phyloP scores from a whole-genome alignment of 2,888 invertebrate genomes.

The Blera fallax region DNA sequence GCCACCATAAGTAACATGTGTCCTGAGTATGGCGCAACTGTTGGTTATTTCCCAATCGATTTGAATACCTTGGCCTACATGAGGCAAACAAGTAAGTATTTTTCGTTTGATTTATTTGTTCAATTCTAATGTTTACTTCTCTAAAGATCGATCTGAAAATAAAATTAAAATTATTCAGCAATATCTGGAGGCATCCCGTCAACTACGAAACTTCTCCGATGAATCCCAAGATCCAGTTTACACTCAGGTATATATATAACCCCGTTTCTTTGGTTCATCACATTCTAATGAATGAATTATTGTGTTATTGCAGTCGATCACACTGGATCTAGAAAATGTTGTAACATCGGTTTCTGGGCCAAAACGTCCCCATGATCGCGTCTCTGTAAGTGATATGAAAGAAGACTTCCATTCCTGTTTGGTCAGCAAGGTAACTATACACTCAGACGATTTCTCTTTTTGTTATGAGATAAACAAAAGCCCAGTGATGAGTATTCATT shows the following conservation, averaged over 20 bases:
- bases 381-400: slow-evolving; percentile 95
- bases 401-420: slow-evolving; percentile 93
- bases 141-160: slow-evolving; percentile 88
- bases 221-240: slow-evolving; percentile 90
- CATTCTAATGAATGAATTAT: not conserved
- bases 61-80: slow-evolving; percentile 91
- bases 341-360: slow-evolving; percentile 98
- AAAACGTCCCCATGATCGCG: slow-evolving; percentile 97
- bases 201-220: slow-evolving; percentile 92
- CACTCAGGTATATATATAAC: slow-evolving; percentile 83
- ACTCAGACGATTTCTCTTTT: slow-evolving; percentile 24
- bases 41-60: slow-evolving; percentile 97
- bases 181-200: slow-evolving; percentile 90
- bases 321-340: slow-evolving; percentile 92
- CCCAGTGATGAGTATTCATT: slow-evolving; percentile 80
- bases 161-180: slow-evolving; percentile 90
- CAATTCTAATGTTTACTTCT: not conserved
- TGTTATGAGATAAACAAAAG: slow-evolving; percentile 82
- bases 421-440: slow-evolving; percentile 90
- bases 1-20: slow-evolving; percentile 99
- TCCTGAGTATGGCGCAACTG: slow-evolving; percentile 98
- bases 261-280: not conserved
- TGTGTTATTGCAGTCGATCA: slow-evolving; percentile 75
- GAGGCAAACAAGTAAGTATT: slow-evolving; percentile 88
- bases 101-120: not conserved